Evolutionary conservation across 1,140 invertebrate species (phyloP).

Genomic region (Pachyrhynchus sulphureomaculatus): DNA sequence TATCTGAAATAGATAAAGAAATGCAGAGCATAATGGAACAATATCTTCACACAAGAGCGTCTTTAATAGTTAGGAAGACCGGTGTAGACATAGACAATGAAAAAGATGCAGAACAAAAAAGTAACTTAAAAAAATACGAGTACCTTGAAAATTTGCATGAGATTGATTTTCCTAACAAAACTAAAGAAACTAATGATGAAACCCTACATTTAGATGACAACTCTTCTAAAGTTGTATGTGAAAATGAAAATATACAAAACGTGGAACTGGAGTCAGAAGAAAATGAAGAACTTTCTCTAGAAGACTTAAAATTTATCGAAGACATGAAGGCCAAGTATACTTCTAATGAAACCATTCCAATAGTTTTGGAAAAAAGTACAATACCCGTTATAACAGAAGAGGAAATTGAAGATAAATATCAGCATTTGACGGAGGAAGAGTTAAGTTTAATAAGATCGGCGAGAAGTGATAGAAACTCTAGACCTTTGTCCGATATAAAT

Average conservation of each 20-base stretch:
- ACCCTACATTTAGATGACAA: not conserved
- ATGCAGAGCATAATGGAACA: slow-evolving; percentile 33
- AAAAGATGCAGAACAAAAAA: not conserved
- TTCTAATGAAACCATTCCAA: slow-evolving; percentile 1
- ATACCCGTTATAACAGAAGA: not conserved
- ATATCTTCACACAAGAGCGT: slow-evolving; percentile 30
- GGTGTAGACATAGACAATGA: not conserved
- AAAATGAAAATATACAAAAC: not conserved
- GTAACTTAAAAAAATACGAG: slow-evolving; percentile 16
- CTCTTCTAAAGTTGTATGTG: not conserved
- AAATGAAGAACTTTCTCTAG: slow-evolving; percentile 7
- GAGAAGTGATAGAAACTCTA: slow-evolving; percentile 6
- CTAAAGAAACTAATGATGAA: not conserved
- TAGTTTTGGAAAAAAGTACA: not conserved
- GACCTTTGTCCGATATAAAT: slow-evolving; percentile 37
- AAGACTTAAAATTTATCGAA: slow-evolving; percentile 27
- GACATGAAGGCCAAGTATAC: slow-evolving; percentile 32
- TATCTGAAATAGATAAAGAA: slow-evolving; percentile 30
- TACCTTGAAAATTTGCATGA: slow-evolving; percentile 8
- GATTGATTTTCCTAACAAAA: not conserved
- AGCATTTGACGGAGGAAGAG: slow-evolving; percentile 14
- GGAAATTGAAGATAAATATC: not conserved
- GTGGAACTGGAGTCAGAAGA: too few species aligned
- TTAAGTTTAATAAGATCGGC: slow-evolving; percentile 5
- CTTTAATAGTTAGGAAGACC: slow-evolving; percentile 19